phyloP scores from a whole-genome alignment of 2,888 invertebrate genomes.

The Calliopum simillimum region DNA sequence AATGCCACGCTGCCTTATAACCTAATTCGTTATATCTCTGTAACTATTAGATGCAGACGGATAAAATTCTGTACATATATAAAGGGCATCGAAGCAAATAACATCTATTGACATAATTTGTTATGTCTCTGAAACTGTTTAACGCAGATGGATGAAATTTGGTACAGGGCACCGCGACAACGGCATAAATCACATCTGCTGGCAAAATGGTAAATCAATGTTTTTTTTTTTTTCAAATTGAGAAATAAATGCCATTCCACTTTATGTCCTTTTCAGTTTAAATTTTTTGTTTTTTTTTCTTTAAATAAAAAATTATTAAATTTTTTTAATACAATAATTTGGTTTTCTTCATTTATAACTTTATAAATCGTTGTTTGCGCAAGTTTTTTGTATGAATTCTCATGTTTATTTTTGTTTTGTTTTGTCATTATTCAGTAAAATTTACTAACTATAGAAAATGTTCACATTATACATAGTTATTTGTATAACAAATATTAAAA shows the following conservation, averaged over 20 bases:
- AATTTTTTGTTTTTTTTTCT: neutral
- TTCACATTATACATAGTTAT: conserved; percentile 5
- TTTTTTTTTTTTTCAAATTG: too few species aligned
- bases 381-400: conserved; percentile 7
- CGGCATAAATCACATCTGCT: too few species aligned
- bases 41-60: too few species aligned
- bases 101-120: too few species aligned
- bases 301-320: neutral
- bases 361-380: conserved; percentile 33
- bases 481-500: conserved; percentile 25
- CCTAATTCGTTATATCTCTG: too few species aligned
- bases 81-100: too few species aligned
- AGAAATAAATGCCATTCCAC: neutral
- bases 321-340: neutral
- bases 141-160: too few species aligned
- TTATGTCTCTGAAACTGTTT: too few species aligned
- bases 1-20: too few species aligned
- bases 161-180: too few species aligned
- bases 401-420: conserved; percentile 1
- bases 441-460: conserved; percentile 29
- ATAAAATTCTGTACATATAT: too few species aligned
- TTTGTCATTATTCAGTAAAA: conserved; percentile 17
- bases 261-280: neutral
- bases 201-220: too few species aligned
- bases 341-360: conserved; percentile 12